Evolutionary conservation across 30 jellyfish, hydroid and myxozoan genomes (phyloP).

Genomic region (Kudoa iwatai): DNA sequence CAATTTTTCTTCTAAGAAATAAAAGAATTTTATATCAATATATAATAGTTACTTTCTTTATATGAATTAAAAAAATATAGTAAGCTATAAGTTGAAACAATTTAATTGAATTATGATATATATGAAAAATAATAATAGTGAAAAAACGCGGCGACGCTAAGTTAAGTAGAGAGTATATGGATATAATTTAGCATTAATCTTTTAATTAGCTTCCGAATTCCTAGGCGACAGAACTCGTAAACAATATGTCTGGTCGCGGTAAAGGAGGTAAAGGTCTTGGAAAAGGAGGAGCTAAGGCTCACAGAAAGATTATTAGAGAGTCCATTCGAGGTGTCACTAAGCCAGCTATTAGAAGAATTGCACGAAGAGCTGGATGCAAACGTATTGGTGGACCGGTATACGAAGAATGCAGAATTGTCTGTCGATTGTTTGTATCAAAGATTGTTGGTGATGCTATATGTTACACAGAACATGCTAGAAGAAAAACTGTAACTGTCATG

Average conservation of each 20-base stretch:
- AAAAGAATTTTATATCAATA: no score
- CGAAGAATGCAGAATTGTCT: constrained; percentile 49
- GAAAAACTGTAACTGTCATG: constrained; percentile 58
- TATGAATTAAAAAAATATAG: no score
- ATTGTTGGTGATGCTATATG: constrained; percentile 48
- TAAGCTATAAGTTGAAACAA: no score
- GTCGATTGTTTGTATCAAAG: constrained; percentile 13
- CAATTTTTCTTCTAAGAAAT: no score
- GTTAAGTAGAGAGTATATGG: no score
- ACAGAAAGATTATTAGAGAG: constrained; percentile 33
- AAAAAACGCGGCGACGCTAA: no score
- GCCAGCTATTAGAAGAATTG: constrained; percentile 54
- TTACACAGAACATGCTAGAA: constrained; percentile 45
- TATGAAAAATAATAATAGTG: no score
- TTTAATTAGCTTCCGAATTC: no score
- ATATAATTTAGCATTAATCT: no score
- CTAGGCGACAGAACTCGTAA: no score
- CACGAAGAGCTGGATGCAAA: constrained; percentile 59
- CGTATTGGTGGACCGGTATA: constrained; percentile 35
- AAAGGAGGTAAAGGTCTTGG: constrained; percentile 85
- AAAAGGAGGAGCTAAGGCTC: constrained; percentile 68
- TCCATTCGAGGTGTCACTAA: constrained; percentile 39
- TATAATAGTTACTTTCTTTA: no score
- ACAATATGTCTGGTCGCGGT: constrained; percentile 36
- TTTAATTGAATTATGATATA: no score